phyloP scores from a whole-genome alignment of 2,797 vertebrate genomes.

The Lutjanus argentimaculatus region DNA sequence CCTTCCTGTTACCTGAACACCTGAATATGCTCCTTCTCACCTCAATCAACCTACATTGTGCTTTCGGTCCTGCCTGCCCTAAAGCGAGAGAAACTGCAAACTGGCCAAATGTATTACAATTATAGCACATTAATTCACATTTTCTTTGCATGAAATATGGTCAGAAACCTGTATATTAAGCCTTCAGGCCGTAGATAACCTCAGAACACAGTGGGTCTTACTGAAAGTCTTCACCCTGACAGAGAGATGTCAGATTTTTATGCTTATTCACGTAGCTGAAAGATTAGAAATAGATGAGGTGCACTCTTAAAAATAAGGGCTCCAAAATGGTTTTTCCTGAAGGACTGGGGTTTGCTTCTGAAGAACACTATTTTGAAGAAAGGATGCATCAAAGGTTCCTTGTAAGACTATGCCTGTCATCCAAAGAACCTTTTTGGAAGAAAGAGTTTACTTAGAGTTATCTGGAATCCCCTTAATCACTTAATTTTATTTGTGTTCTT shows the following conservation, averaged over 20 bases:
- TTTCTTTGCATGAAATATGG: constrained; percentile 9
- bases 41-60: too few species aligned
- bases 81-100: background rate
- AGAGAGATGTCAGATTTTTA: background rate
- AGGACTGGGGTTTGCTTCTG: too few species aligned
- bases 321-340: too few species aligned
- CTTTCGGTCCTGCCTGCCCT: background rate
- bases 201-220: background rate
- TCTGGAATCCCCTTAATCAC: too few species aligned
- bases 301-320: too few species aligned
- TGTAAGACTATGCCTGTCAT: too few species aligned
- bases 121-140: background rate
- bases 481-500: too few species aligned
- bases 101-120: background rate
- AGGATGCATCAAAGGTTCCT: too few species aligned
- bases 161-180: background rate
- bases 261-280: background rate
- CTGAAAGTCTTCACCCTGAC: background rate
- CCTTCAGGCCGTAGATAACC: constrained; percentile 6
- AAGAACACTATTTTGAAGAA: too few species aligned
- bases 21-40: constrained; percentile 1
- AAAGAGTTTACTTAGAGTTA: too few species aligned
- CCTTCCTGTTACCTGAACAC: constrained; percentile 2
- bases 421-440: too few species aligned
- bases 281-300: background rate